These are phyloP conservation scores for Machaerirhynchus nigripectus DNA, from an alignment of 2,113 vertebrate genomes.

Conservation along the genomic window DNA sequence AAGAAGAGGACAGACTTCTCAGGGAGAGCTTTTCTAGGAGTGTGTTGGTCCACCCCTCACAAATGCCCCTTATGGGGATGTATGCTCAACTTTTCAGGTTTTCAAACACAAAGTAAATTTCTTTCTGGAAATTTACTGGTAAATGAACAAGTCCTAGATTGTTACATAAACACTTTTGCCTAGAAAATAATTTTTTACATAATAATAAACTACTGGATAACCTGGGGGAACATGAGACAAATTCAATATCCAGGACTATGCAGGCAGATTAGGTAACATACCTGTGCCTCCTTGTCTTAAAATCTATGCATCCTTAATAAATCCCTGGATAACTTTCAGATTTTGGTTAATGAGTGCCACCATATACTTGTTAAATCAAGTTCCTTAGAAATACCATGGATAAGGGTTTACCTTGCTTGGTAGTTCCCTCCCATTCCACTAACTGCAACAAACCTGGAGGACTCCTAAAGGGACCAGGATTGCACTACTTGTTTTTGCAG, in stretches of 20 bases:
- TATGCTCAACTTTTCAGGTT: background rate
- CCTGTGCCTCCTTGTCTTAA: background rate
- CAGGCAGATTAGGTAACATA: background rate
- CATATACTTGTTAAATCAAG: background rate
- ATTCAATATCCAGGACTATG: background rate
- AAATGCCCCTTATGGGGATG: background rate
- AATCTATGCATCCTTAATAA: background rate
- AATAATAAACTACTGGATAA: background rate
- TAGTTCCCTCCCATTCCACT: background rate
- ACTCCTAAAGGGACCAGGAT: background rate
- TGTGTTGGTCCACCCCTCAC: background rate
- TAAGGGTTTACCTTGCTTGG: background rate
- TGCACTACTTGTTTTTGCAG: background rate
- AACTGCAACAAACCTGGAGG: background rate
- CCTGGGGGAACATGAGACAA: background rate
- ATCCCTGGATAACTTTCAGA: background rate
- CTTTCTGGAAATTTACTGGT: background rate
- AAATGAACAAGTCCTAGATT: background rate
- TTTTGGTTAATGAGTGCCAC: background rate
- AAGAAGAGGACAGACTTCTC: background rate
- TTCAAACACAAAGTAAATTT: background rate
- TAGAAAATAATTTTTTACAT: background rate
- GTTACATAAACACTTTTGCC: background rate
- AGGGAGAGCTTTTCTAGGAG: background rate
- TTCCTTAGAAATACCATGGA: background rate